A percentile compares a stretch with the other conserved stretches of the same genome.
These are phyloP conservation scores for Laspeyria flexula DNA, from an alignment of 2,888 invertebrate genomes.

Conservation along the genomic window DNA sequence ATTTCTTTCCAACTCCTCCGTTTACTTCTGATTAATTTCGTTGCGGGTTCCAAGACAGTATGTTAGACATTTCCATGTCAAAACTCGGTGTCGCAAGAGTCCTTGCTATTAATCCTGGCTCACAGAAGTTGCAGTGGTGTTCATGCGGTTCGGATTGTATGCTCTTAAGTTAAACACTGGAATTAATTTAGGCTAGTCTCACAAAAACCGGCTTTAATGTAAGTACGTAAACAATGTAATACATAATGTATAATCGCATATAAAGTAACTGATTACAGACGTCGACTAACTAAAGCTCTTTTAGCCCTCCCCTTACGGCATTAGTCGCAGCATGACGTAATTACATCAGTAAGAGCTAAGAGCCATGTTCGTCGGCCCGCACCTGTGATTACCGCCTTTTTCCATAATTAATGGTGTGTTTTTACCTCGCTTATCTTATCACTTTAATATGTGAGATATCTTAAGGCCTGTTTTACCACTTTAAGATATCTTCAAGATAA, in stretches of 20 bases:
- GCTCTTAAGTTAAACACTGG: too few relatives aligned
- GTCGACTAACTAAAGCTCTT: conserved; percentile 26
- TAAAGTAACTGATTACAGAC: conserved; percentile 21
- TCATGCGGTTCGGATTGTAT: too few relatives aligned
- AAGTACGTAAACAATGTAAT: too few relatives aligned
- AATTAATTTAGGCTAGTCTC: too few relatives aligned
- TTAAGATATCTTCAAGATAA: conserved; percentile 39
- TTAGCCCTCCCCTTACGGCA: conserved; percentile 23
- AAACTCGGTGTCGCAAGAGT: too few relatives aligned
- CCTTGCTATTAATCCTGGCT: too few relatives aligned
- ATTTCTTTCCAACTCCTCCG: too few relatives aligned
- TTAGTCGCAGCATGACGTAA: conserved; percentile 40
- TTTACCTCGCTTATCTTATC: conserved; percentile 42
- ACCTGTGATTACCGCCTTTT: conserved; percentile 40
- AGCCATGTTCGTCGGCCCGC: conserved; percentile 25
- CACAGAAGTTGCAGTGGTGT: too few relatives aligned
- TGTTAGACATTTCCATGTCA: too few relatives aligned
- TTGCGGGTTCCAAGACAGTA: too few relatives aligned
- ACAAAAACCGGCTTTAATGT: too few relatives aligned
- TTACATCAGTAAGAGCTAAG: conserved; percentile 39
- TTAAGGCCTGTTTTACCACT: conserved; percentile 43
- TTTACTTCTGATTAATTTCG: too few relatives aligned
- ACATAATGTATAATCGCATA: not conserved
- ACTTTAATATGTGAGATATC: conserved; percentile 41
- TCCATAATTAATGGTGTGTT: conserved; percentile 44